Evolutionary conservation across 2,113 vertebrate genomes (phyloP).

Genomic region (Hylia prasina): DNA sequence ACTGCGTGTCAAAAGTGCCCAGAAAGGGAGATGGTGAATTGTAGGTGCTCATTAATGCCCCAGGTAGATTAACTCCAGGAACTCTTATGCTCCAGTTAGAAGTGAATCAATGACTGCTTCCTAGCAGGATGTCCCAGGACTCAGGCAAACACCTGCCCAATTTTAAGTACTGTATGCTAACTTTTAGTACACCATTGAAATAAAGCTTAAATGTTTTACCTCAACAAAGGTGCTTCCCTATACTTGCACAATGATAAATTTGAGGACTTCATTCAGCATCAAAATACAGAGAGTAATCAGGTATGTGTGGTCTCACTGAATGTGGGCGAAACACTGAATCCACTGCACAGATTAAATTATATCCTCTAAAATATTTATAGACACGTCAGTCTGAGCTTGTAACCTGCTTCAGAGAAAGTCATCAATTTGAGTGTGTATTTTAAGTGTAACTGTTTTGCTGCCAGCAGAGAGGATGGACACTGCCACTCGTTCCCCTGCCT

Average conservation of each 20-base stretch:
- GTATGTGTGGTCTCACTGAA: background rate
- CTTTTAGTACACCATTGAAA: background rate
- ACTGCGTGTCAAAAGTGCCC: background rate
- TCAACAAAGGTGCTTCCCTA: background rate
- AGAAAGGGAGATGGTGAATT: background rate
- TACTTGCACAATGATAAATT: background rate
- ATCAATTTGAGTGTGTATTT: background rate
- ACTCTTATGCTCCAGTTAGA: background rate
- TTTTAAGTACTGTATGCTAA: background rate
- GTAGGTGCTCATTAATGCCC: background rate
- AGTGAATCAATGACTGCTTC: background rate
- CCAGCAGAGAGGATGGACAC: background rate
- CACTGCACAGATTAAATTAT: background rate
- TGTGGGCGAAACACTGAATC: background rate
- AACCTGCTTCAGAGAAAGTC: background rate
- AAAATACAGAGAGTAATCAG: background rate
- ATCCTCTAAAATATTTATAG: background rate
- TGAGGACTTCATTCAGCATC: background rate
- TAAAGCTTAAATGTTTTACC: background rate
- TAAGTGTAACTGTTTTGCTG: background rate
- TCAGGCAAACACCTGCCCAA: background rate
- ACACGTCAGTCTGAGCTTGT: background rate
- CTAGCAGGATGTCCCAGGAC: background rate
- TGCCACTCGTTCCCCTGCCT: background rate
- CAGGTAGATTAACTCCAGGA: background rate